A percentile compares a stretch with the other conserved stretches of the same genome.
Evolutionary conservation across 2,888 invertebrate genomes (phyloP).

Genomic region (Drosophila mettleri): DNA sequence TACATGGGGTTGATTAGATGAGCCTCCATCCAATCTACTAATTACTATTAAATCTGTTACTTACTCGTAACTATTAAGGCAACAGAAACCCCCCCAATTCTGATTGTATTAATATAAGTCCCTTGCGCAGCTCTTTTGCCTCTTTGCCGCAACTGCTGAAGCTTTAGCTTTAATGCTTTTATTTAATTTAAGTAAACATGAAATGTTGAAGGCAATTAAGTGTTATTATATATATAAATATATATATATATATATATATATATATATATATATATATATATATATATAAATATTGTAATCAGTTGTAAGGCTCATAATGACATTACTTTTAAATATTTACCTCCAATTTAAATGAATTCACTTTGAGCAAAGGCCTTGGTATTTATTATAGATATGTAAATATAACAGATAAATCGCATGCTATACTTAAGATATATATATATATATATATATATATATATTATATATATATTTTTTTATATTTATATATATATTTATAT

Average conservation of each 20-base stretch:
- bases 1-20: too few species aligned
- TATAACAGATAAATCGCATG: too few species aligned
- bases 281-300: neutral
- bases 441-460: neutral
- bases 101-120: too few species aligned
- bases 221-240: neutral
- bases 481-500: neutral
- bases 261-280: neutral
- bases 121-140: neutral
- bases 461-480: neutral
- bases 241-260: neutral
- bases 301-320: neutral
- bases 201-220: conserved; percentile 2
- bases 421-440: too few species aligned
- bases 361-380: neutral
- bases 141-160: neutral
- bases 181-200: neutral
- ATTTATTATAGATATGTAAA: neutral
- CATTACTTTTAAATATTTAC: neutral
- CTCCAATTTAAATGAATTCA: neutral
- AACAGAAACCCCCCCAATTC: too few species aligned
- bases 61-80: too few species aligned
- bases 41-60: too few species aligned
- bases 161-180: neutral
- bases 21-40: too few species aligned